Evolutionary conservation across 1,140 invertebrate genomes (phyloP), one percentile per base, ranked within the genome.

Genomic region (Drosophila quadrilineata): DNA sequence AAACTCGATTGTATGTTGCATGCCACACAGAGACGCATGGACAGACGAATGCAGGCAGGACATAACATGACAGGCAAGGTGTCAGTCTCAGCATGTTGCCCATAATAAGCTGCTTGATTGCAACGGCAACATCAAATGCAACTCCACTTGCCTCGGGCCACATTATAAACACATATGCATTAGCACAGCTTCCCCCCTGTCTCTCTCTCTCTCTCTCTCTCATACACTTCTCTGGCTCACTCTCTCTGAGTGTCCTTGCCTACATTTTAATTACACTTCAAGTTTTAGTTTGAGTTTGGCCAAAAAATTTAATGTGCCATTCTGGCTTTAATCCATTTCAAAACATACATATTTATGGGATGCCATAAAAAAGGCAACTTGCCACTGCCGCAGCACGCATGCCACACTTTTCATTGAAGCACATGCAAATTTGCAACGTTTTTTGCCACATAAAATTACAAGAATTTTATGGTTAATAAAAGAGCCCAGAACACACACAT

Each of bases 101-200:
- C 53, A 58, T 64, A 53, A 77, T 84, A 82, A 84, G 64, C 73
- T 29, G 69, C 79, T 76, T 84, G 77, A 82, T 84, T 82, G 36
- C 64, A 52, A 77, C 73, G 77, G 77, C 74, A 84, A 52, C 57
- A n/a, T n/a, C n/a, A n/a, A n/a, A n/a, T n/a, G n/a, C n/a, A n/a
- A n/a, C n/a, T n/a, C n/a, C n/a, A n/a, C n/a, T n/a, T 58, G 43
- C 56, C 38, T 16, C 45, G 24, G 65, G 50, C 64, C 31, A 43
- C 17, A 19, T 22, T 40, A 31, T 54, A 54, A 54, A 54, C 38
- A 54, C 64, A 71, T 40, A 71, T 66, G 56, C 36, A 59, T 69
- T 71, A 66, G 59, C 77, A 82, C 63, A 28, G n/a, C n/a, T n/a
- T n/a, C n/a, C n/a, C n/a, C n/a, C n/a, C n/a, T 50, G 64, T 14